Conservation (phyloP, 2,113 vertebrate genomes). For the Carassius carassius region DNA sequence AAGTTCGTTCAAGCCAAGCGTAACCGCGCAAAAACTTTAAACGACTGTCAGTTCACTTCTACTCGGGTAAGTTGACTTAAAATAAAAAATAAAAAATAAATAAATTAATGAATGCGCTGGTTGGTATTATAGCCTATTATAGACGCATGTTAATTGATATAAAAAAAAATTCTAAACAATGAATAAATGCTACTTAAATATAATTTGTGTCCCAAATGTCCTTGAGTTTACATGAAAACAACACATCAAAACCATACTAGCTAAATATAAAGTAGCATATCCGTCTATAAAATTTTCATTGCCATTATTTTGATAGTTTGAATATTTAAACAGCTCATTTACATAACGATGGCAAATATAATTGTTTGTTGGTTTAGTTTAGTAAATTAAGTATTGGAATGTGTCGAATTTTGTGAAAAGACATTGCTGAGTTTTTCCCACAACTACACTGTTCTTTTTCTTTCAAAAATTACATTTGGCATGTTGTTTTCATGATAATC, state of each 20-base stretch:
- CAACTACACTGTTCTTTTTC: background rate
- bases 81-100: background rate
- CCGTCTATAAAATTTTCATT: background rate
- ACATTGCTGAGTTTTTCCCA: background rate
- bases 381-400: background rate
- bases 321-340: slow-evolving; percentile 1
- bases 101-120: background rate
- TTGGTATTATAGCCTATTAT: background rate
- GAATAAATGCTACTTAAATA: background rate
- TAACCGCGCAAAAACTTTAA: slow-evolving; percentile 12
- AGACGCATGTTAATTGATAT: background rate
- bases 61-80: background rate
- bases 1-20: slow-evolving; percentile 33
- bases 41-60: background rate
- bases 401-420: background rate
- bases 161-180: background rate
- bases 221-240: background rate
- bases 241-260: background rate
- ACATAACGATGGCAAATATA: background rate
- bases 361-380: too few relatives aligned
- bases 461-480: background rate
- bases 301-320: background rate
- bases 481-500: background rate
- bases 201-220: background rate
- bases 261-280: too few relatives aligned